Evolutionary conservation across 2,888 invertebrate genomes (phyloP).

Genomic region (Epinotia nisella): DNA sequence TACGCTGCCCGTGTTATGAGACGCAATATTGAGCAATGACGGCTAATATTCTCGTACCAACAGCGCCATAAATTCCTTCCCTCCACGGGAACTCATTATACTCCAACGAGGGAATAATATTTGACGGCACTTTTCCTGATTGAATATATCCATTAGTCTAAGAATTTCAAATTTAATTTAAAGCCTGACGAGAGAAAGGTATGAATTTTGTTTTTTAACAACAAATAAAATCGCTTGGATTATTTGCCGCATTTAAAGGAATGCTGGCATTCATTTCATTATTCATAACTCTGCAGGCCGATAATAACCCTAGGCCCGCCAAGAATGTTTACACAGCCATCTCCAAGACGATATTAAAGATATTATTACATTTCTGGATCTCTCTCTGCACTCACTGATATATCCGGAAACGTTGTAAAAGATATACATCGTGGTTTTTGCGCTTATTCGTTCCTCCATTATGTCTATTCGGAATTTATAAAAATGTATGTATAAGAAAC

Average conservation of each 20-base stretch:
- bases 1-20: constrained; percentile 54
- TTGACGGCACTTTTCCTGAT: constrained; percentile 55
- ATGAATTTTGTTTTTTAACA: constrained; percentile 32
- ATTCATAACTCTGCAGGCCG: constrained; percentile 57
- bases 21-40: constrained; percentile 58
- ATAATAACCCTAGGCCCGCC: constrained; percentile 60
- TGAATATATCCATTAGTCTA: constrained; percentile 53
- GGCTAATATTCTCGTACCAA: constrained; percentile 52
- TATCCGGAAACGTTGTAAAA: constrained; percentile 56
- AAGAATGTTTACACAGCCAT: constrained; percentile 67
- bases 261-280: constrained; percentile 55
- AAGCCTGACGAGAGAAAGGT: constrained; percentile 40
- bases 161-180: constrained; percentile 53
- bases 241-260: constrained; percentile 46
- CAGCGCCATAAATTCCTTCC: constrained; percentile 33
- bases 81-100: constrained; percentile 51
- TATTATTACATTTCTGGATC: constrained; percentile 71
- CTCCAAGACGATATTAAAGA: constrained; percentile 66
- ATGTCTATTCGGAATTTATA: background rate
- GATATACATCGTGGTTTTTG: constrained; percentile 47
- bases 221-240: constrained; percentile 35
- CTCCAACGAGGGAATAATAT: constrained; percentile 54
- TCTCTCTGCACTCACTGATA: constrained; percentile 55
- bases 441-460: constrained; percentile 52
- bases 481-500: constrained; percentile 18